Evolutionary conservation across 1,140 invertebrate species (phyloP), one percentile per base, ranked within the genome.

Genomic region (Ceratosolen fusciceps): DNA sequence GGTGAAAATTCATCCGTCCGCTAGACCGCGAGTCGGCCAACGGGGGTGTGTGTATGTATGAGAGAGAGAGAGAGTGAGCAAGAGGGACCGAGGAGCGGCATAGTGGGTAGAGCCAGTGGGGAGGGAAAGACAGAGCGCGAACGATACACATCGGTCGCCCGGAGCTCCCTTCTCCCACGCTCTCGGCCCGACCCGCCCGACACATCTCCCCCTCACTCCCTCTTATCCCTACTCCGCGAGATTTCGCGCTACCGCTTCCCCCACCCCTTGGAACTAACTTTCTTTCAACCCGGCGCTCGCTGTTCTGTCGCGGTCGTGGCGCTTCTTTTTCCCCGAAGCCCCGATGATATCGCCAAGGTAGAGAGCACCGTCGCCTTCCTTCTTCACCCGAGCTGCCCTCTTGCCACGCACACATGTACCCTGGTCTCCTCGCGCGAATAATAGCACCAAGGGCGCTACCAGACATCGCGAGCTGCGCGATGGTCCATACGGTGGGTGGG

Each of bases 1-100:
- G 79, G 74, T 58, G 60, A 81, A 80, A 84, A 80, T 80, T 80
- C 78, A 83, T 76, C 83, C 81, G 81, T 80, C 77, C 81, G 77
- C 79, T 43, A 12, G 39, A 43, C 5, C 39, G 39, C 39, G 39
- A 43, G 39, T 5, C 5, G 5, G 39, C 39, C 5, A 12, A 12
- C 12, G 39, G 39, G 5, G 39, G 39, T 5, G 39, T 43, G 39
- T 12, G 12, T 5, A 12, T 43, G 39, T 12, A 43, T 43, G 12
- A 43, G 5, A 12, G 5, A 43, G 39, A 43, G 39, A 5, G 39
- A 43, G 39, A 12, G 39, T 43, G 39, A 12, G 12, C 12, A 43
- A 12, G 39, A 43, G 39, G 5, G 39, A 43, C 5, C 5, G 39
- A 12, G 12, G 39, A 7, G 39, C 39, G 39, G 39, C 39, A 43